Evolutionary conservation across 2,888 invertebrate genomes (phyloP), one percentile per base, ranked within the genome.

Genomic region (Ctena decussata): DNA sequence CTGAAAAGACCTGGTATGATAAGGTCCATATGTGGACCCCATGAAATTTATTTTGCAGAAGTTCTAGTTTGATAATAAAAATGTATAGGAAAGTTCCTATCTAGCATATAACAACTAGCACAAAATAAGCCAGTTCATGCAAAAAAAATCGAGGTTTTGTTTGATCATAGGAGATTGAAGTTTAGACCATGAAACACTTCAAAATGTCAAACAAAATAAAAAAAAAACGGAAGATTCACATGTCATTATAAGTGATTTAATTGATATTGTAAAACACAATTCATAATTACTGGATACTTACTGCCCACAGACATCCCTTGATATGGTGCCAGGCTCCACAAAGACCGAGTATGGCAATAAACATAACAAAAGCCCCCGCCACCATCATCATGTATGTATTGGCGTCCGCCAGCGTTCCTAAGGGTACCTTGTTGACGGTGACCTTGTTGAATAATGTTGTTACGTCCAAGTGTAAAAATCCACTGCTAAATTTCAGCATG

Each of bases 261-360:
- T 30, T 24, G 5, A 27, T 24, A 60, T 30, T 27, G 8, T 27
- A 5, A 6, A 6, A 30, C 27, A 60, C 8, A 27, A 11, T 3
- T 21, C 11, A 49, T 41, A 41, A 41, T 11, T 21, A 5, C 5
- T 8, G 11, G 6, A 12, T 57, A 85, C 81, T 80, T 88, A 88
- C 87, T 71, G 82, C 37, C 53, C 82, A 82, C 0, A 90, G 79
- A 75, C 85, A 87, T 2, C 73, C 74, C 12, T 74, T 77, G 27
- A 80, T 77, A 18, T 57, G 60, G 15, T 80, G 80, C 77, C 82
- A 82, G 5, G 87, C 87, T 0, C 84, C 90, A 53, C 82, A 76
- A 69, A 88, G 77, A 8, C 90, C 90, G 3, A 90, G 41, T 18
- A 89, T 72, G n/a, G 87, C 82, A 12, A 87, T 80, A 30, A 85